Percentiles rank a stretch among this genome's conserved stretches.
Evolutionary conservation across 1,140 invertebrate genomes (phyloP).

Genomic region (Coenobita brevimanus): DNA sequence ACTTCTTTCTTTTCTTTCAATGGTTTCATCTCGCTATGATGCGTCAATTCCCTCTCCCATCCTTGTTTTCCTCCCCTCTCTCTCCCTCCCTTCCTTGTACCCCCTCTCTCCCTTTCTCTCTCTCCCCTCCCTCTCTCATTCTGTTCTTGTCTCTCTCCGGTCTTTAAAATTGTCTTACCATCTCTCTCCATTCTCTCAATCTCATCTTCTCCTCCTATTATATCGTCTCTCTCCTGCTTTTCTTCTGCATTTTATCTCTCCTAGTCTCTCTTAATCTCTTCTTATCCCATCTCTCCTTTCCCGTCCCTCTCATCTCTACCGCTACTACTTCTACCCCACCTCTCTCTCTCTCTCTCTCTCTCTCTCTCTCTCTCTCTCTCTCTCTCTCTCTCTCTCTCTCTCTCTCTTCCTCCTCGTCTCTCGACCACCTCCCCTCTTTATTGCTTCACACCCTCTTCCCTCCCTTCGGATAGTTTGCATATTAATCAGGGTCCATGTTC

Average conservation of each 20-base stretch:
- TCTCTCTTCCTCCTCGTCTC: no score
- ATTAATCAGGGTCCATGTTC: no score
- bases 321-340: neutral
- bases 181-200: neutral
- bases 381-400: no score
- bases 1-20: no score
- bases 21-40: no score
- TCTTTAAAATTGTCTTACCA: no score
- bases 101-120: neutral
- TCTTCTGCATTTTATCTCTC: constrained; percentile 27
- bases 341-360: neutral
- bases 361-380: no score
- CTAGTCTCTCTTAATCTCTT: constrained; percentile 2
- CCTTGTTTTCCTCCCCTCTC: neutral
- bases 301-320: neutral
- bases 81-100: neutral
- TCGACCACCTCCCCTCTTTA: no score
- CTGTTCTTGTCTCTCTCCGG: neutral
- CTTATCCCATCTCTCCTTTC: neutral
- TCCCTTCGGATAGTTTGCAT: no score
- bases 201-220: constrained; percentile 1
- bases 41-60: constrained; percentile 16
- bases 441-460: no score
- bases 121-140: neutral
- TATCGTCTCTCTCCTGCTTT: no score